These are phyloP conservation scores for Phaedon cochleariae DNA, from an alignment of 2,888 invertebrate species.

Conservation along the genomic window DNA sequence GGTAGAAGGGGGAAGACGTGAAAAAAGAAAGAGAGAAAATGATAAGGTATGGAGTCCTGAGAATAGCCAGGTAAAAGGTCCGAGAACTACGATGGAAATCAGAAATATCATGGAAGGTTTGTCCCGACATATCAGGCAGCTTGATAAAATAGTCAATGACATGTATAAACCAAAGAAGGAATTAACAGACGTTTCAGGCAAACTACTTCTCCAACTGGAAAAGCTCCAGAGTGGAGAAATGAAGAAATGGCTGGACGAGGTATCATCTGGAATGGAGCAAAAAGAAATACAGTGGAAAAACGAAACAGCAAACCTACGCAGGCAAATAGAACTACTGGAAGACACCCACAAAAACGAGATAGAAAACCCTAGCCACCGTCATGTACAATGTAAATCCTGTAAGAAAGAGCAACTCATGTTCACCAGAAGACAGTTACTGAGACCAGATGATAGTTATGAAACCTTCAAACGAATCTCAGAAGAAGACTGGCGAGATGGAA, in stretches of 20 bases:
- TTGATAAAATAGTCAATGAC: not conserved
- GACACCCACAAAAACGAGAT: not conserved
- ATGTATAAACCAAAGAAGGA: not conserved
- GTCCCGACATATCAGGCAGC: not conserved
- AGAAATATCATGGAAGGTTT: not conserved
- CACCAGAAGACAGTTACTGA: slow-evolving; percentile 5
- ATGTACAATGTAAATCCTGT: slow-evolving; percentile 9
- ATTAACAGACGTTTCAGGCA: not conserved
- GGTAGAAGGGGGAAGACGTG: too few species aligned
- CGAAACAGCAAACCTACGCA: not conserved
- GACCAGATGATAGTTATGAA: slow-evolving; percentile 17
- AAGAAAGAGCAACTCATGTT: not conserved
- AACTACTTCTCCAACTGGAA: not conserved
- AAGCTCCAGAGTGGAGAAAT: not conserved
- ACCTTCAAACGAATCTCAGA: slow-evolving; percentile 18
- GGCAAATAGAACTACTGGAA: not conserved
- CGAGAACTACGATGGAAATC: too few species aligned
- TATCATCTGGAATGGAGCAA: not conserved
- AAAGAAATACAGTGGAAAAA: not conserved
- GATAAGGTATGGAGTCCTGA: too few species aligned
- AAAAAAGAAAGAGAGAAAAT: too few species aligned
- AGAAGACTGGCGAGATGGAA: not conserved
- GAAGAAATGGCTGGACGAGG: not conserved
- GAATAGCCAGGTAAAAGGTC: too few species aligned
- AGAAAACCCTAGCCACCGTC: not conserved